Conservation (phyloP, 2,113 vertebrate species). For the Aegotheles bennettii region DNA sequence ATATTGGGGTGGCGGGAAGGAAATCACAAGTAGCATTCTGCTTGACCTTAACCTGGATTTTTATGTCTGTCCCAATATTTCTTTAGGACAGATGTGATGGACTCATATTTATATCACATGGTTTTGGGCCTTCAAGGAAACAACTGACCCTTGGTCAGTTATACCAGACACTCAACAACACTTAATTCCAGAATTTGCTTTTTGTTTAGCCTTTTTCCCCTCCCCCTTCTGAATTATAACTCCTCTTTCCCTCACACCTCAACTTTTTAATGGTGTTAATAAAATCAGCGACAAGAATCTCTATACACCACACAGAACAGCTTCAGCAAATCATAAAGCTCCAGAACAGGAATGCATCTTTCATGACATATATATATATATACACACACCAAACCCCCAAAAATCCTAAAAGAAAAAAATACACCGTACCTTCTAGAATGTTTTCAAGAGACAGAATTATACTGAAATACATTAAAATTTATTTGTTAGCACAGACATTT, state of each 20-base stretch:
- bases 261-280: background rate
- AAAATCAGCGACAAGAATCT: background rate
- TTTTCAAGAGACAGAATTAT: background rate
- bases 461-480: background rate
- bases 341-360: background rate
- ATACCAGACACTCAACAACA: background rate
- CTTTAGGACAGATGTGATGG: background rate
- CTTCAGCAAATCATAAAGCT: background rate
- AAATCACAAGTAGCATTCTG: background rate
- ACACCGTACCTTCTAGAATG: background rate
- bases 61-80: background rate
- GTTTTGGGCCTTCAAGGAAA: background rate
- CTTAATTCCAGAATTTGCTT: background rate
- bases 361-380: background rate
- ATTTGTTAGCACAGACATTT: background rate
- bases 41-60: background rate
- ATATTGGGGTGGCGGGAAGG: rapidly evolving
- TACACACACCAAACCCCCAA: background rate
- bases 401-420: background rate
- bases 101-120: background rate
- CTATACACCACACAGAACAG: background rate
- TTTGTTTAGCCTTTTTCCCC: background rate
- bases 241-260: background rate
- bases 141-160: background rate
- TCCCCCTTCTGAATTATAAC: background rate